Evolutionary conservation across 1,140 invertebrate genomes (phyloP), one percentile per base, ranked within the genome.

Genomic region (Macrobrachium rosenbergii): DNA sequence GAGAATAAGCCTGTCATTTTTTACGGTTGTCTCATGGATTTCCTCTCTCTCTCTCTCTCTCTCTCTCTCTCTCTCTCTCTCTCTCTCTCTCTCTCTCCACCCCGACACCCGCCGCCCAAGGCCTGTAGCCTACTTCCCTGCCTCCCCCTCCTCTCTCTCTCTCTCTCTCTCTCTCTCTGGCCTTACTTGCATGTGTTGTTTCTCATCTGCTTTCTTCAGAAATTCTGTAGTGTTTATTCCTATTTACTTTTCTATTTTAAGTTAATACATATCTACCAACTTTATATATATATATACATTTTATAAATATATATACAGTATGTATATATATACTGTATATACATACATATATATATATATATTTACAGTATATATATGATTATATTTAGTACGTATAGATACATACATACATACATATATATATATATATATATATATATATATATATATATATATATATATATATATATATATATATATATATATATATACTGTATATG

Each of bases 361-460:
- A 73, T 52, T n/a, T n/a, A n/a, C n/a, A n/a, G n/a, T n/a, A n/a
- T n/a, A n/a, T n/a, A n/a, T n/a, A n/a, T n/a, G n/a, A n/a, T n/a
- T n/a, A n/a, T n/a, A n/a, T n/a, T n/a, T n/a, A n/a, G n/a, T 45
- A 19, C 19, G 5, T 19, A 14, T 77, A 45, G 43, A 43, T 77
- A 77, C 11, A 28, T 52, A 45, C 11, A 19, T 17, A 45, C 8
- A 14, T 77, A 77, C 5, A 45, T 77, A 45, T 45, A 77, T 52
- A 16, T 77, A 58, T 77, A 14, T 52, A 77, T 77, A 45, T 77
- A 77, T 77, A 77, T 77, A 77, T 77, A 58, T 77, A 77, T 77
- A 77, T 77, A 58, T 77, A 58, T 77, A 77, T 77, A 77, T 77
- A 77, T 77, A 77, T 77, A 77, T 77, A 77, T 77, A 77, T 77